Evolutionary conservation across 2,797 vertebrate genomes (phyloP).

Genomic region (Sphenodon punctatus): DNA sequence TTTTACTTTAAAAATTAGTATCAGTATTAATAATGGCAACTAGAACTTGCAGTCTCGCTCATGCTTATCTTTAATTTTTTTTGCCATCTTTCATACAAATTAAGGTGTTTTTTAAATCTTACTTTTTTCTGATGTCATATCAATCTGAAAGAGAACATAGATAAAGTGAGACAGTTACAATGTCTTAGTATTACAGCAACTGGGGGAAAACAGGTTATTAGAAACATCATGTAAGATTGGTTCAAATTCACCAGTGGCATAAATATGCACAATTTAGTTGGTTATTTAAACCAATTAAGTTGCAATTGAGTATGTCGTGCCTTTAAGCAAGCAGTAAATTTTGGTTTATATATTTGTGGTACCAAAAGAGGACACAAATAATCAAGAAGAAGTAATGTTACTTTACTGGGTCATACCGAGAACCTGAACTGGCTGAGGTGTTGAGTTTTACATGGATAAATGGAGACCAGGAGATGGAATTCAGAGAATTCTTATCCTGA

Average conservation of each 20-base stretch:
- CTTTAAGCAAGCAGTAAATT: background rate
- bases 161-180: constrained; percentile 50
- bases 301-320: background rate
- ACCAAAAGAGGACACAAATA: too few species aligned
- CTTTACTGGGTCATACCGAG: background rate
- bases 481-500: background rate
- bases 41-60: constrained; percentile 68
- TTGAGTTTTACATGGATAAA: background rate
- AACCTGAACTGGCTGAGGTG: background rate
- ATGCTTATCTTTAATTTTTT: constrained; percentile 70
- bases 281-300: background rate
- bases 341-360: background rate
- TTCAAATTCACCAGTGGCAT: background rate
- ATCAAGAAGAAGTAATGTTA: background rate
- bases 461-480: background rate
- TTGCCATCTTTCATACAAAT: constrained; percentile 62
- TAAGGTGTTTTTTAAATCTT: constrained; percentile 76
- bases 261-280: background rate
- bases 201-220: background rate
- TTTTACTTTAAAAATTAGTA: constrained; percentile 48
- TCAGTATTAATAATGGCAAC: constrained; percentile 65
- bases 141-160: constrained; percentile 83
- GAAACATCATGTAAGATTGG: background rate
- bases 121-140: constrained; percentile 92
- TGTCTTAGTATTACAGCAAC: background rate